Conservation (phyloP, 2,888 invertebrate species). For the Hanleya hanleyi region DNA sequence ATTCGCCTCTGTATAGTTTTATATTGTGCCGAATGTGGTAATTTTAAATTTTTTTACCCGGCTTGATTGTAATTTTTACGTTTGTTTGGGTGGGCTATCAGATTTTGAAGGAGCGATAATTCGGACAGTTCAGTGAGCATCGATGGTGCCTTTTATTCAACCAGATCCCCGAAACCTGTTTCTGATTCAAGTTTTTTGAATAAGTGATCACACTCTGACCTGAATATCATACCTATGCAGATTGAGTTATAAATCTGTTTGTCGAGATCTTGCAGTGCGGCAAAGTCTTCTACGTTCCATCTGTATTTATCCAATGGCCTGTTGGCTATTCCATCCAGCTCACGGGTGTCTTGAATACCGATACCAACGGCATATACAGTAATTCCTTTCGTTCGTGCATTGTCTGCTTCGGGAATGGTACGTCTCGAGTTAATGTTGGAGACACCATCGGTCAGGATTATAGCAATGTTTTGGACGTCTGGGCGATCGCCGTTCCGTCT, state of each 20-base stretch:
- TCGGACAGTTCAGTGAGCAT: no score
- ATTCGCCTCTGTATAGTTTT: no score
- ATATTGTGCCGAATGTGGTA: no score
- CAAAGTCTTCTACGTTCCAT: not conserved
- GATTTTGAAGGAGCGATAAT: no score
- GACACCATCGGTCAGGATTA: slow-evolving; percentile 39
- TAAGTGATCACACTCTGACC: no score
- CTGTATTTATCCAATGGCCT: slow-evolving; percentile 25
- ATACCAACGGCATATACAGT: not conserved
- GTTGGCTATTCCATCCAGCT: slow-evolving; percentile 30
- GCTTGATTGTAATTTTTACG: no score
- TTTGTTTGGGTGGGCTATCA: no score
- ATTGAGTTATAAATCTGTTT: not conserved
- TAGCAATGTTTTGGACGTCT: slow-evolving; percentile 32
- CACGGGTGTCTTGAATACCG: not conserved
- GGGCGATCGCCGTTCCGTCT: slow-evolving; percentile 31
- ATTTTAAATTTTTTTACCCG: no score
- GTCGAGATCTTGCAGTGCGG: slow-evolving; percentile 7
- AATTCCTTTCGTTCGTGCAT: slow-evolving; percentile 22
- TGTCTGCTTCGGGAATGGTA: slow-evolving; percentile 29
- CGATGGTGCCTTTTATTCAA: no score
- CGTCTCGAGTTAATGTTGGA: slow-evolving; percentile 34
- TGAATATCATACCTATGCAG: slow-evolving; percentile 10
- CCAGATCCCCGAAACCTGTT: no score
- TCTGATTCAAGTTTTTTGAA: slow-evolving; percentile 22